Percentiles rank a stretch among this genome's conserved stretches.
phyloP scores from a whole-genome alignment of 2,888 invertebrate genomes.

The Trypoxylon attenuatum region DNA sequence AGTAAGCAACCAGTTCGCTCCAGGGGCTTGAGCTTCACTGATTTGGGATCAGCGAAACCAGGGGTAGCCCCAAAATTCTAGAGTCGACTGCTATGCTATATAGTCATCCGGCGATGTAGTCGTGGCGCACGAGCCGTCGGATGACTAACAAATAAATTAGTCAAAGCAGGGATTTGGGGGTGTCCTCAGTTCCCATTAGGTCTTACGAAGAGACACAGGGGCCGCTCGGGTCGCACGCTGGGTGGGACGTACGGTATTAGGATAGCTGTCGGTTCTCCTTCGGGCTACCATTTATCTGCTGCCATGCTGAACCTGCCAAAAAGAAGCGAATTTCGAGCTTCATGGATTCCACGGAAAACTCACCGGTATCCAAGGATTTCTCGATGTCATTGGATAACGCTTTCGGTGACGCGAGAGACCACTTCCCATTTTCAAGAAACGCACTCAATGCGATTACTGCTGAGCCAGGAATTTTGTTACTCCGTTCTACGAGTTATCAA shows the following conservation, averaged over 20 bases:
- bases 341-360: slow-evolving; percentile 17
- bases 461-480: background rate
- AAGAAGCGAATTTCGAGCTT: slow-evolving; percentile 52
- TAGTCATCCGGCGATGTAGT: background rate
- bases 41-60: background rate
- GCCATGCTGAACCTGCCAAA: slow-evolving; percentile 37
- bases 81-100: background rate
- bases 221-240: slow-evolving; percentile 11
- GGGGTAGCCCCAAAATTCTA: background rate
- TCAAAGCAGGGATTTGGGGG: slow-evolving; percentile 37
- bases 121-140: slow-evolving; percentile 14
- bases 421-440: background rate
- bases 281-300: slow-evolving; percentile 39
- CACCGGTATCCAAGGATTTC: slow-evolving; percentile 17
- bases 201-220: slow-evolving; percentile 27
- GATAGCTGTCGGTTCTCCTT: slow-evolving; percentile 32
- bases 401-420: background rate
- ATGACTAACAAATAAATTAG: slow-evolving; percentile 52
- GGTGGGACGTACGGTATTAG: slow-evolving; percentile 35
- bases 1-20: slow-evolving; percentile 37
- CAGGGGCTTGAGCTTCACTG: slow-evolving; percentile 1
- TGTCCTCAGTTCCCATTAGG: slow-evolving; percentile 47
- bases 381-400: slow-evolving; percentile 19
- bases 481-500: too few species aligned
- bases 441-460: slow-evolving; percentile 1